A percentile compares a stretch with the other conserved stretches of the same genome.
Evolutionary conservation across 2,888 invertebrate species (phyloP).

Genomic region (Calameuta filiformis): DNA sequence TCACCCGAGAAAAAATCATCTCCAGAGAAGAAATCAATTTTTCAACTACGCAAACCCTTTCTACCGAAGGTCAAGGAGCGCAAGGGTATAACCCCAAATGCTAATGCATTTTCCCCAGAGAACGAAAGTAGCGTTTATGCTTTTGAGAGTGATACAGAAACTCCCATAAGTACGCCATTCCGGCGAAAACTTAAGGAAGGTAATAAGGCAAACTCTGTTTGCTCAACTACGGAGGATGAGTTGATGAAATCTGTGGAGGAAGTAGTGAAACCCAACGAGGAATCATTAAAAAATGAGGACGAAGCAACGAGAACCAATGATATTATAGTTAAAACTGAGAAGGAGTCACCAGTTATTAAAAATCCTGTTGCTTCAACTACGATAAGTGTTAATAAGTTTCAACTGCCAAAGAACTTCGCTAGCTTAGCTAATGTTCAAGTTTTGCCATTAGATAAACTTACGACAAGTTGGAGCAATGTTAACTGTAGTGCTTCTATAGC

Average conservation of each 20-base stretch:
- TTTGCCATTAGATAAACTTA: slow-evolving; percentile 57
- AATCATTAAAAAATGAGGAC: not conserved
- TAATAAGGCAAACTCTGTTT: slow-evolving; percentile 31
- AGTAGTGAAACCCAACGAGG: slow-evolving; percentile 5
- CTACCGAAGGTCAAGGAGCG: slow-evolving; percentile 71
- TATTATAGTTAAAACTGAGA: slow-evolving; percentile 16
- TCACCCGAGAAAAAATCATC: slow-evolving; percentile 47
- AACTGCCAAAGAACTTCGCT: slow-evolving; percentile 55
- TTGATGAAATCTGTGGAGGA: slow-evolving; percentile 57
- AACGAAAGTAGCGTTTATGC: slow-evolving; percentile 80
- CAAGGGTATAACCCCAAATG: slow-evolving; percentile 63
- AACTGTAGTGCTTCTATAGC: slow-evolving; percentile 69
- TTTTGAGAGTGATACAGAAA: slow-evolving; percentile 76
- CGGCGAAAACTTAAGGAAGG: slow-evolving; percentile 58
- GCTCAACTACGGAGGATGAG: slow-evolving; percentile 64
- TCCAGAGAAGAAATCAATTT: slow-evolving; percentile 53
- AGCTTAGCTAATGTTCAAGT: slow-evolving; percentile 56
- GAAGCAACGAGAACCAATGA: not conserved
- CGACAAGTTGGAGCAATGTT: slow-evolving; percentile 60
- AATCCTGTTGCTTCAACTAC: slow-evolving; percentile 18
- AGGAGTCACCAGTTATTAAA: slow-evolving; percentile 29
- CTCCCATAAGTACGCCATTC: slow-evolving; percentile 71
- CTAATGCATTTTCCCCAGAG: slow-evolving; percentile 75
- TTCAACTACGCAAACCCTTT: slow-evolving; percentile 69
- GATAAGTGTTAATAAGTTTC: slow-evolving; percentile 41